phyloP scores from a whole-genome alignment of 2,888 invertebrate species.

The Mimumesa dahlbomi region DNA sequence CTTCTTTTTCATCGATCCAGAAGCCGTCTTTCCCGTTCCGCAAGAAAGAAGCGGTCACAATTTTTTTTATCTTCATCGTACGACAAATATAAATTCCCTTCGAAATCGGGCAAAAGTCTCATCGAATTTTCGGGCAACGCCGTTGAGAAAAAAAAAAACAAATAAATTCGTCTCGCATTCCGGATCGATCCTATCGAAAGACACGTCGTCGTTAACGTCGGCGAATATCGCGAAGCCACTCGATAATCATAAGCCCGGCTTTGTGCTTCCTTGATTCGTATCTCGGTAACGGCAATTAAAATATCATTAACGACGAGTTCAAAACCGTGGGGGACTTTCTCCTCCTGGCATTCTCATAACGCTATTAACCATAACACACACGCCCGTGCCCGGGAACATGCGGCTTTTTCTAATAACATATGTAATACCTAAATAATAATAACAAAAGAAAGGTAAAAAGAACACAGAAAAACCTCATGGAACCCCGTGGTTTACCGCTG shows the following conservation, averaged over 20 bases:
- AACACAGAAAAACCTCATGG: too few relatives aligned
- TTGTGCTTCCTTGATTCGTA: conserved; percentile 19
- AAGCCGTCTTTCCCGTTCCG: background rate
- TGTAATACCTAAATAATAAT: too few relatives aligned
- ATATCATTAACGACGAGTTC: conserved; percentile 54
- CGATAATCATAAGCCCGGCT: background rate
- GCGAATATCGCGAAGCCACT: background rate
- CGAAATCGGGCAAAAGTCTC: background rate
- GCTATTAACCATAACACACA: background rate
- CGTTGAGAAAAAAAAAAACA: too few relatives aligned
- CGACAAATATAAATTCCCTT: background rate
- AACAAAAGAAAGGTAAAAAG: too few relatives aligned
- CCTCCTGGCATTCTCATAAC: conserved; percentile 39
- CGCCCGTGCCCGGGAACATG: too few relatives aligned
- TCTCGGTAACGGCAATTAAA: conserved; percentile 49
- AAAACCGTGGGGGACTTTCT: conserved; percentile 44
- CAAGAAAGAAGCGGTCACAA: background rate
- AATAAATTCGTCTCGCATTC: too few relatives aligned
- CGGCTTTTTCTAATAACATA: too few relatives aligned
- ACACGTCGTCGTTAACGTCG: background rate
- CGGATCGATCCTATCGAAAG: too few relatives aligned
- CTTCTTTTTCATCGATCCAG: conserved; percentile 14
- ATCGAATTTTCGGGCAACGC: background rate
- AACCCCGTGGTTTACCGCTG: too few relatives aligned
- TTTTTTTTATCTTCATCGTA: too few relatives aligned